phyloP scores from a whole-genome alignment of 2,888 invertebrate species.

The Plagodis dolabraria region DNA sequence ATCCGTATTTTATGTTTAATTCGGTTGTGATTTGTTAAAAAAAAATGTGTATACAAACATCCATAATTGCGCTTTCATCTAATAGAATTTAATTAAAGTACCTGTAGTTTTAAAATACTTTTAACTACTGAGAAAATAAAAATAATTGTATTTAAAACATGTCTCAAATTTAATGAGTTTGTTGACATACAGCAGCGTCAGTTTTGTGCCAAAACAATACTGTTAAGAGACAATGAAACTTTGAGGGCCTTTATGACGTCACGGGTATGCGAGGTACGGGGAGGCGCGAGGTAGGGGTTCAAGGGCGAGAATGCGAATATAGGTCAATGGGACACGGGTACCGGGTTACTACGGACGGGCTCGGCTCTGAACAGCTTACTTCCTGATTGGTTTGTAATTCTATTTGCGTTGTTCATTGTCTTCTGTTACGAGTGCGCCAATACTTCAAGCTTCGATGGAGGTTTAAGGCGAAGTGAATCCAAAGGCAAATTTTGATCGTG shows the following conservation, averaged over 20 bases:
- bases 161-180: conserved; percentile 33
- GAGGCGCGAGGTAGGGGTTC: conserved; percentile 63
- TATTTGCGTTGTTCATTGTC: conserved; percentile 32
- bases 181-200: conserved; percentile 40
- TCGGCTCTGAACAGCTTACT: conserved; percentile 40
- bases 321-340: conserved; percentile 76
- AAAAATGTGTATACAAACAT: too few relatives aligned
- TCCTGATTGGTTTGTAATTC: conserved; percentile 49
- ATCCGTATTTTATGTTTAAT: too few relatives aligned
- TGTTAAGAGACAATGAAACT: conserved; percentile 55
- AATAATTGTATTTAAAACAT: not conserved
- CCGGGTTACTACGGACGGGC: conserved; percentile 48
- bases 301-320: conserved; percentile 77
- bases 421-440: conserved; percentile 25
- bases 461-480: not conserved
- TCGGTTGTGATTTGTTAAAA: too few relatives aligned
- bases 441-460: conserved; percentile 13
- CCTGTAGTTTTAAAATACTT: too few relatives aligned
- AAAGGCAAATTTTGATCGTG: too few relatives aligned
- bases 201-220: conserved; percentile 50
- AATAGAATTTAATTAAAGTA: too few relatives aligned
- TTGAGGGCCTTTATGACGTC: conserved; percentile 72
- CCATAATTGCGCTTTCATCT: too few relatives aligned
- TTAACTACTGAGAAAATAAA: too few relatives aligned
- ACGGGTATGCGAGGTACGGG: conserved; percentile 57